A percentile compares a stretch with the other conserved stretches of the same genome.
Evolutionary conservation across 1,140 invertebrate genomes (phyloP).

Genomic region (Planococcus citri): DNA sequence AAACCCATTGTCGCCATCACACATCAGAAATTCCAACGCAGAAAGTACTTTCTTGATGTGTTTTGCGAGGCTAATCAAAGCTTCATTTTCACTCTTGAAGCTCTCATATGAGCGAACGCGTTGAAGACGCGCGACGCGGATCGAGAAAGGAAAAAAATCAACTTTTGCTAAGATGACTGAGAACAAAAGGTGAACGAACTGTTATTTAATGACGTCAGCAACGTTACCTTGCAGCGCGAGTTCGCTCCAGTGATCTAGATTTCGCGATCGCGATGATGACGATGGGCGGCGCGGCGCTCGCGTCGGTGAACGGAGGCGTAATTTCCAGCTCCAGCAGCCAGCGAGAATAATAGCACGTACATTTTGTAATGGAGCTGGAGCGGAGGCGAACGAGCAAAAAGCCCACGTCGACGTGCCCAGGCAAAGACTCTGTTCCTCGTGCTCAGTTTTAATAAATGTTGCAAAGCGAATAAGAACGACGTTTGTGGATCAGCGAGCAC

Average conservation of each 20-base stretch:
- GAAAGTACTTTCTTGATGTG: too few relatives aligned
- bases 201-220: neutral
- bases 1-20: too few relatives aligned
- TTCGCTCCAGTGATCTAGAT: conserved; percentile 1
- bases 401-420: too few relatives aligned
- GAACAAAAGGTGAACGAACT: neutral
- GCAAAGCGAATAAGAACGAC: neutral
- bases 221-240: conserved; percentile 4
- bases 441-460: neutral
- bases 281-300: neutral
- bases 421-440: neutral
- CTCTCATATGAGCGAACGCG: too few relatives aligned
- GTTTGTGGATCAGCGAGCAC: conserved; percentile 5
- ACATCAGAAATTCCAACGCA: too few relatives aligned
- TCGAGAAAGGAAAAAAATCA: neutral
- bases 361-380: too few relatives aligned
- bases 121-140: too few relatives aligned
- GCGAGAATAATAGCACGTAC: neutral
- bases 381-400: too few relatives aligned
- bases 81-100: too few relatives aligned
- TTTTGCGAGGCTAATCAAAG: too few relatives aligned
- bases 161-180: neutral
- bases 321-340: too few relatives aligned
- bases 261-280: neutral
- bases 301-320: neutral